These are phyloP conservation scores for Sylvilagus bachmani DNA, from an alignment of 2,113 vertebrate species.

Conservation along the genomic window DNA sequence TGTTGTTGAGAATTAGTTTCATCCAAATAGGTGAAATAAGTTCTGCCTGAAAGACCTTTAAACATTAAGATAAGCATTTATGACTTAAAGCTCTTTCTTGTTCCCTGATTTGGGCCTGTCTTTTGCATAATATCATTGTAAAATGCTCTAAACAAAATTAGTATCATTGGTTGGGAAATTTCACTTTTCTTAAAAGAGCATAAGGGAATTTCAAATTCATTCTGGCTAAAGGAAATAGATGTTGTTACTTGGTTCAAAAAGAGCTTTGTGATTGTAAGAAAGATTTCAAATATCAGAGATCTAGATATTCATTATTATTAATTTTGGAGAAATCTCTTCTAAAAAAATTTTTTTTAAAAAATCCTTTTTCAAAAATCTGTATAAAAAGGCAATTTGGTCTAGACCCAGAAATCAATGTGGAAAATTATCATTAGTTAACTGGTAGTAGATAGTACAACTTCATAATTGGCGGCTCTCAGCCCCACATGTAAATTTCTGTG, in stretches of 20 bases:
- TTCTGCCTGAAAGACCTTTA: background rate
- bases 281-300: background rate
- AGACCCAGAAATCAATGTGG: slow-evolving; percentile 78
- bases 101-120: background rate
- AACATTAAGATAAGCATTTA: background rate
- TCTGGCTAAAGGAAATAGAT: background rate
- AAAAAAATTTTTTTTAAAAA: background rate
- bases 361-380: background rate
- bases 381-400: slow-evolving; percentile 61
- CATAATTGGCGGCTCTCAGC: slow-evolving; percentile 81
- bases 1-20: background rate
- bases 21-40: background rate
- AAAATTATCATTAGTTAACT: slow-evolving; percentile 79
- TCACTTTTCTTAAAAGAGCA: background rate
- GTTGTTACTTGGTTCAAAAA: background rate
- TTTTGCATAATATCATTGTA: background rate
- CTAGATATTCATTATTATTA: background rate
- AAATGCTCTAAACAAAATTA: background rate
- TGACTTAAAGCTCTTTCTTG: background rate
- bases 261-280: background rate
- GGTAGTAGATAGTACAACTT: slow-evolving; percentile 77
- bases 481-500: slow-evolving; percentile 10
- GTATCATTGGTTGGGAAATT: background rate
- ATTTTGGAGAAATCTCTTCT: background rate
- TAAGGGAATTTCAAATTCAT: background rate